phyloP scores from a whole-genome alignment of 2,888 invertebrate species.

The Drosophila stalkeri region DNA sequence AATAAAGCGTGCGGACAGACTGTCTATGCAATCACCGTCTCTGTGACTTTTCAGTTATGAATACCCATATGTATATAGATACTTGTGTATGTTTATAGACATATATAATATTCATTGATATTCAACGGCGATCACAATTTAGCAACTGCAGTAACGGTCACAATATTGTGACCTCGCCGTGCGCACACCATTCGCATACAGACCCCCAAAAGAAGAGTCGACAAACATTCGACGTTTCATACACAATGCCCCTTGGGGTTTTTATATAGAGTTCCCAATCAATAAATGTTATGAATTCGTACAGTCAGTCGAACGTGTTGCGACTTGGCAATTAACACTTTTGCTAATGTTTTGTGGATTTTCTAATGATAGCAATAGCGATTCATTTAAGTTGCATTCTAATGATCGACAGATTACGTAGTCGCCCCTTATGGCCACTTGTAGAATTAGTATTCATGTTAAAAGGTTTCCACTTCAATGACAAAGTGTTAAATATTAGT shows the following conservation, averaged over 20 bases:
- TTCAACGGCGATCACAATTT: constrained; percentile 59
- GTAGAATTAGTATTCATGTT: constrained; percentile 21
- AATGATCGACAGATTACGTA: constrained; percentile 54
- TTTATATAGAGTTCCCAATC: constrained; percentile 34
- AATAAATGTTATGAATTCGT: constrained; percentile 43
- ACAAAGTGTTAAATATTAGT: constrained; percentile 5
- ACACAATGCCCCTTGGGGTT: neutral
- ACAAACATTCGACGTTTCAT: constrained; percentile 11
- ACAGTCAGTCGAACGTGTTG: constrained; percentile 27
- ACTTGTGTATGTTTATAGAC: neutral
- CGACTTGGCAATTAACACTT: constrained; percentile 35
- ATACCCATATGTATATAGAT: constrained; percentile 13
- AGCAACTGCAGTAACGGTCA: constrained; percentile 67
- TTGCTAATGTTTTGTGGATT: neutral
- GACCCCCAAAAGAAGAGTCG: constrained; percentile 24
- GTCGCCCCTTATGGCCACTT: neutral
- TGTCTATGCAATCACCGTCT: constrained; percentile 8
- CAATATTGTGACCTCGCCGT: constrained; percentile 47
- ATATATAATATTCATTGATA: constrained; percentile 41
- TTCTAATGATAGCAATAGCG: constrained; percentile 16
- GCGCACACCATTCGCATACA: constrained; percentile 38
- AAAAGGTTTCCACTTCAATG: neutral
- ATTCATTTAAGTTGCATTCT: constrained; percentile 27
- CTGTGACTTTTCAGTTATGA: constrained; percentile 14
- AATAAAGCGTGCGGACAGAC: constrained; percentile 26